Base-by-base conservation (phyloP, 2,113 vertebrate species). In the Axis porcinus region DNA sequence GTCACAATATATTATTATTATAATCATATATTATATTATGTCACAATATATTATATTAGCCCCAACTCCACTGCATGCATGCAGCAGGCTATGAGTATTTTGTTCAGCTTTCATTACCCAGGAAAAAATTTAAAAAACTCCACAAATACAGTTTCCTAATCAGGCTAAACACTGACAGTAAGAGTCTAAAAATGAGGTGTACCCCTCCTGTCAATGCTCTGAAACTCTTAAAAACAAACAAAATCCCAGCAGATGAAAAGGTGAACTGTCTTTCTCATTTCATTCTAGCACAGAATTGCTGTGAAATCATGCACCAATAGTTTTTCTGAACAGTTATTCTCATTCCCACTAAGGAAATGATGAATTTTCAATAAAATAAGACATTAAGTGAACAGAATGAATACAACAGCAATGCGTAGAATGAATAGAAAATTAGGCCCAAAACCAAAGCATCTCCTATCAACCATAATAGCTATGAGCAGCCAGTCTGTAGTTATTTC, bases 181-280 rank as follows among this genome's bases (percentile, higher is more conserved):
- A 86, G 40, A 81, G 10, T 64, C n/a, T 91, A 94, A 93, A 84
- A 23, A 76, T 92, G 28, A 92, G 5, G 17, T 83, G 8, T 89
- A 45, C 13, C 7, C 27, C 2, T 82, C 74, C 15, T 82, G 43
- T 86, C 30, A 64, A 40, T 92, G 33, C 28, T 79, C 57, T 94
- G 25, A 89, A 98, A 92, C 13, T 93, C 55, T 91, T 94, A 94
- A 43, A 83, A 94, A 94, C 67, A 96, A 84, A 94, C 60, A 95
- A 94, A 94, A 97, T 28, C 6, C 27, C 36, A 96, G 27, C 9
- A 95, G 36, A 52, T 74, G 57, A 95, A 67, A 89, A 62, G 7
- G 6, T 28, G 2, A 93, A 78, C n/a, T 55, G 89, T 55, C 47
- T 45, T 83, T 86, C 79, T 78, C 55, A 83, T 92, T 16, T 76